These are phyloP conservation scores for Amiota minor DNA, from an alignment of 2,888 invertebrate genomes.

Conservation along the genomic window DNA sequence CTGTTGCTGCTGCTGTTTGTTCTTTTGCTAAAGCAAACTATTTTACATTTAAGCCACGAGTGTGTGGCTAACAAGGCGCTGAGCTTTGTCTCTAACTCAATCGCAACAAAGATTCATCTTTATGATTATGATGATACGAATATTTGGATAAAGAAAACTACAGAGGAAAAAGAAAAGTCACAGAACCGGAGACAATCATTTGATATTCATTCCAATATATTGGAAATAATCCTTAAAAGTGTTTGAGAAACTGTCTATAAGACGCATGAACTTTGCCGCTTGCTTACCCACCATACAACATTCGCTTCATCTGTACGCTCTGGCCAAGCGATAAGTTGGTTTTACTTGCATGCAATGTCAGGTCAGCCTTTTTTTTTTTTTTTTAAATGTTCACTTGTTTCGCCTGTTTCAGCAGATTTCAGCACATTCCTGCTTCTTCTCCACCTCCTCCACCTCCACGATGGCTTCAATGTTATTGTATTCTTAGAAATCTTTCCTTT, in stretches of 20 bases:
- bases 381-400: constrained; percentile 19
- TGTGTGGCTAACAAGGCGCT: constrained; percentile 49
- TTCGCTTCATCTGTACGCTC: not conserved
- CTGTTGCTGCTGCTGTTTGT: constrained; percentile 41
- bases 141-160: not conserved
- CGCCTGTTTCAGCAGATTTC: not conserved
- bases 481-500: not conserved
- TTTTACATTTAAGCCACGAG: constrained; percentile 52
- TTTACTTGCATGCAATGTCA: constrained; percentile 16
- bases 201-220: constrained; percentile 41
- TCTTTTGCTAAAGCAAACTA: constrained; percentile 36
- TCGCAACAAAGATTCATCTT: constrained; percentile 57
- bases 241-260: constrained; percentile 45
- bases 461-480: no score
- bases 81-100: not conserved
- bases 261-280: constrained; percentile 10
- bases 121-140: constrained; percentile 56
- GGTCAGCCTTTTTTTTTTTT: not conserved
- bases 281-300: not conserved
- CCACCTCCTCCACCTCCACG: no score
- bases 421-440: no score
- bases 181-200: constrained; percentile 47
- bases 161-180: not conserved
- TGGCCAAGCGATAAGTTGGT: not conserved
- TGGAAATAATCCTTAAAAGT: not conserved